phyloP scores from a whole-genome alignment of 2,113 vertebrate genomes.

The Oostethus manadensis region DNA sequence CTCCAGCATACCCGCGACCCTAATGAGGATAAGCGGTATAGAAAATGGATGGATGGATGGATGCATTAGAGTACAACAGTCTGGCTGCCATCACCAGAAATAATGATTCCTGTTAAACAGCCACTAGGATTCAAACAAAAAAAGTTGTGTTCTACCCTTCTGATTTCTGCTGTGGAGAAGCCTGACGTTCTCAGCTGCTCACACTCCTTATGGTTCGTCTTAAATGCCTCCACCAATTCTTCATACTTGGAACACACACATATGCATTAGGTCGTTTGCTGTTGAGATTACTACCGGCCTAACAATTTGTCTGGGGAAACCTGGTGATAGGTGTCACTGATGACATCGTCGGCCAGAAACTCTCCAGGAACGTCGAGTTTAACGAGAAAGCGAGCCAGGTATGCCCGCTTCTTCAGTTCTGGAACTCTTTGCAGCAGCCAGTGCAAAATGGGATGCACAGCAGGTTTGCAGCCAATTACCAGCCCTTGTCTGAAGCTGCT shows the following conservation, averaged over 20 bases:
- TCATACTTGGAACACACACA: conserved; percentile 79
- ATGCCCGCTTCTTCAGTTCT: conserved; percentile 93
- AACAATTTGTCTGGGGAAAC: conserved; percentile 52
- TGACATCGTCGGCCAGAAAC: conserved; percentile 88
- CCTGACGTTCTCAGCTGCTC: conserved; percentile 90
- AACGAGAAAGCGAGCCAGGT: conserved; percentile 88
- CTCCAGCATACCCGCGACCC: too few relatives aligned
- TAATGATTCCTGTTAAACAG: too few relatives aligned
- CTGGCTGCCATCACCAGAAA: too few relatives aligned
- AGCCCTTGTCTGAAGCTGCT: conserved; percentile 89
- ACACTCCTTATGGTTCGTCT: conserved; percentile 90
- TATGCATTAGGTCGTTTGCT: neutral
- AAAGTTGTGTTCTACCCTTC: conserved; percentile 76
- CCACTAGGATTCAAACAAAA: neutral
- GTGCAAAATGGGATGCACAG: conserved; percentile 87
- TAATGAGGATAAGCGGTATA: too few relatives aligned
- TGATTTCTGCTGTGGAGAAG: conserved; percentile 92
- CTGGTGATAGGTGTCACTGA: conserved; percentile 87
- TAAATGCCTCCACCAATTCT: conserved; percentile 93
- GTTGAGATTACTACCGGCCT: neutral
- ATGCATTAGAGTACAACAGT: too few relatives aligned
- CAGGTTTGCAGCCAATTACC: conserved; percentile 86
- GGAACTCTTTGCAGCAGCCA: conserved; percentile 88
- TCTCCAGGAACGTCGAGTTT: conserved; percentile 89
- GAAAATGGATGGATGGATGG: too few relatives aligned